A percentile compares a stretch with the other conserved stretches of the same genome.
phyloP scores from a whole-genome alignment of 2,888 invertebrate genomes.

The Chalcis sispes region DNA sequence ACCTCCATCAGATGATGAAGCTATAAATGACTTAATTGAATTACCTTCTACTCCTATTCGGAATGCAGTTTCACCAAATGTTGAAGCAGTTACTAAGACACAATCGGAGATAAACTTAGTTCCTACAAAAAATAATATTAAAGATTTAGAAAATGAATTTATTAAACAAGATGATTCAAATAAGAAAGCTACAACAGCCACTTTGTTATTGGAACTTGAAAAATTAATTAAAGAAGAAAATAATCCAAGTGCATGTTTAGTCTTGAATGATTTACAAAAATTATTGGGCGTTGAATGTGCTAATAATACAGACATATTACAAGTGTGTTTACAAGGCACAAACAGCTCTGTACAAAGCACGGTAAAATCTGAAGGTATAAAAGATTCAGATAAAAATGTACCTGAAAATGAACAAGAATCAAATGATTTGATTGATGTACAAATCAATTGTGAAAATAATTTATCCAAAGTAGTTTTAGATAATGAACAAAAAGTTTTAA shows the following conservation, averaged over 20 bases:
- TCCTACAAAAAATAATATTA: conserved; percentile 48
- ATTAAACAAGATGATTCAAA: conserved; percentile 59
- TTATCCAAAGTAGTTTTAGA: conserved; percentile 1
- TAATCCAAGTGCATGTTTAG: conserved; percentile 66
- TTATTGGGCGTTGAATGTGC: conserved; percentile 67
- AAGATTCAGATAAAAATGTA: conserved; percentile 19
- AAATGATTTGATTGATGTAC: conserved; percentile 8
- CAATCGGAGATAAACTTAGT: conserved; percentile 20
- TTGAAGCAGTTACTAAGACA: not conserved
- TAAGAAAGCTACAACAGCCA: conserved; percentile 64
- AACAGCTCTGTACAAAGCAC: conserved; percentile 56
- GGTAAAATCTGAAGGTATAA: conserved; percentile 22
- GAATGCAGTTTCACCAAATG: not conserved
- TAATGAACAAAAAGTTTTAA: conserved; percentile 20
- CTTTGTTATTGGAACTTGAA: conserved; percentile 68
- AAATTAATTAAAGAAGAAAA: conserved; percentile 68
- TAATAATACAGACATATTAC: conserved; percentile 68
- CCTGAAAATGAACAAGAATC: conserved; percentile 29
- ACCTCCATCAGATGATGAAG: conserved; percentile 69
- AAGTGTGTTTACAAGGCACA: conserved; percentile 61
- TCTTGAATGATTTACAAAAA: conserved; percentile 69
- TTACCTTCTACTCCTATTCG: conserved; percentile 64
- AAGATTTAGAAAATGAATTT: conserved; percentile 66
- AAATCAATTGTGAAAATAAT: too few relatives aligned
- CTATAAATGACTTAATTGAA: conserved; percentile 68